These are phyloP conservation scores for Morone chrysops DNA, from an alignment of 2,113 vertebrate species.

Conservation along the genomic window DNA sequence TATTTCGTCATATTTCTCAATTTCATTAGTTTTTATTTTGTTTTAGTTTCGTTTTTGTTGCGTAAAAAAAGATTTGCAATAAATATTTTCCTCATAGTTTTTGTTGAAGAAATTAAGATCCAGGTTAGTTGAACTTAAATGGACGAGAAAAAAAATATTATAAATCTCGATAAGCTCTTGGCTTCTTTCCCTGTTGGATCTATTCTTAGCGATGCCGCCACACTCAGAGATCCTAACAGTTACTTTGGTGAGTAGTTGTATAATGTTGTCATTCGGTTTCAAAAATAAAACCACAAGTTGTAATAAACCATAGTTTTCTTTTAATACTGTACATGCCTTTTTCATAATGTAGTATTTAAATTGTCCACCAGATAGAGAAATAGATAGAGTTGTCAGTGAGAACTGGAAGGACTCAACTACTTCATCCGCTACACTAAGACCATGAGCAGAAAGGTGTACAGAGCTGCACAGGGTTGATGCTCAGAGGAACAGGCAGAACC, in stretches of 20 bases:
- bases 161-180: too few species aligned
- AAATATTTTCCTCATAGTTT: too few species aligned
- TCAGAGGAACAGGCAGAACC: background rate
- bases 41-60: too few species aligned
- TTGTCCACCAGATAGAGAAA: background rate
- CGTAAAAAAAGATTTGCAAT: too few species aligned
- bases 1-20: too few species aligned
- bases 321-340: background rate
- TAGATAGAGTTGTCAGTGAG: background rate
- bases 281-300: background rate
- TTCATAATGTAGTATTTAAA: background rate
- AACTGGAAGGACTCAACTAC: conserved; percentile 15
- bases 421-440: background rate
- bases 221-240: too few species aligned
- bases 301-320: too few species aligned
- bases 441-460: background rate
- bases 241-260: background rate
- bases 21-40: too few species aligned
- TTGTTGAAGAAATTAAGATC: too few species aligned
- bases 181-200: background rate
- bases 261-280: background rate
- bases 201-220: background rate
- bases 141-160: too few species aligned
- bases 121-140: too few species aligned
- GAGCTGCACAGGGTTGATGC: background rate